phyloP scores from a whole-genome alignment of 30 jellyfish, hydroid and myxozoan genomes.

The Cassiopea andromeda region DNA sequence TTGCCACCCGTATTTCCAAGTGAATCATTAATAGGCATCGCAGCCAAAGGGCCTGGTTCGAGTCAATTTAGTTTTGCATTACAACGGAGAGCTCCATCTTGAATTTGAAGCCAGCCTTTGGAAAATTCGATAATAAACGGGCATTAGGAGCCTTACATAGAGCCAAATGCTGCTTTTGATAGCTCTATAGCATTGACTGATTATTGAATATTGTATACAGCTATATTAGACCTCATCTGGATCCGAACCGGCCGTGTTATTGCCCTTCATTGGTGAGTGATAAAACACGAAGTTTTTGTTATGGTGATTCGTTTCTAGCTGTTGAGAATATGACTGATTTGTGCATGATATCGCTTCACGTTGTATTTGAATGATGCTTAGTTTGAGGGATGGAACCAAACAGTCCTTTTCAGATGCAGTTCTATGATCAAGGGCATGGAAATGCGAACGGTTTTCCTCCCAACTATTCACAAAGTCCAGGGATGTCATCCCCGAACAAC shows the following conservation, averaged over 20 bases:
- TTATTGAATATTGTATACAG: not conserved
- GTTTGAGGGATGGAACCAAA: constrained; percentile 76
- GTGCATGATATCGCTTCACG: constrained; percentile 32
- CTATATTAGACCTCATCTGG: constrained; percentile 5
- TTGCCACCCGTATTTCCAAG: constrained; percentile 68
- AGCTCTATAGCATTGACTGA: not conserved
- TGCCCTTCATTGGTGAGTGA: constrained; percentile 30
- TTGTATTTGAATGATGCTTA: constrained; percentile 51
- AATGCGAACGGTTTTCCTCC: constrained; percentile 83
- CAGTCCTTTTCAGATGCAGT: constrained; percentile 83
- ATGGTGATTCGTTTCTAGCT: constrained; percentile 59
- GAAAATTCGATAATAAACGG: constrained; percentile 50
- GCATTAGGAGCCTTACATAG: not conserved
- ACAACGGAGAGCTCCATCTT: constrained; percentile 90
- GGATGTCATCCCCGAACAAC: constrained; percentile 79
- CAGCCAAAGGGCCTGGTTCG: constrained; percentile 97
- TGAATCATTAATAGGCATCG: constrained; percentile 64
- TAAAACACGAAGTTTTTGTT: constrained; percentile 35
- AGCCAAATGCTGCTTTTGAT: constrained; percentile 40
- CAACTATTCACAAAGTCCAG: constrained; percentile 72
- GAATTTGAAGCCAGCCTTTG: constrained; percentile 78
- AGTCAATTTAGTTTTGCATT: constrained; percentile 98
- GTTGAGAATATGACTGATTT: constrained; percentile 43
- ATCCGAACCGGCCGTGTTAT: constrained; percentile 21
- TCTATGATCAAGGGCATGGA: constrained; percentile 81